Percentiles rank a stretch among this genome's conserved stretches.
Conservation (phyloP, 2,888 invertebrate species). For the Eristalis pertinax region DNA sequence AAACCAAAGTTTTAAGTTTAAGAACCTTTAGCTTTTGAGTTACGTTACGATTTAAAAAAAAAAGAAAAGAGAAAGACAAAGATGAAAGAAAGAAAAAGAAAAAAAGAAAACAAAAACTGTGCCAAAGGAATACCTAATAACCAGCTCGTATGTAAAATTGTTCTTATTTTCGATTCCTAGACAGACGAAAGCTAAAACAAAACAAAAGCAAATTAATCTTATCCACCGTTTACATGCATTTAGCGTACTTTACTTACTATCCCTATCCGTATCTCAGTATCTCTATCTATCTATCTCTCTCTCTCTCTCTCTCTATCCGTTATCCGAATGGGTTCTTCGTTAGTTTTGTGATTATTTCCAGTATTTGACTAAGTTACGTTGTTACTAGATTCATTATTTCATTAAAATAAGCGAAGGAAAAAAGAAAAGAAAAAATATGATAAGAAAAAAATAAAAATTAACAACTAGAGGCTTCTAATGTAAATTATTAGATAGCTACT, state of each 20-base stretch:
- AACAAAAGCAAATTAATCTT: constrained; percentile 47
- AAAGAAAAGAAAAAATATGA: background rate
- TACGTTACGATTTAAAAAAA: constrained; percentile 32
- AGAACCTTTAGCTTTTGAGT: constrained; percentile 57
- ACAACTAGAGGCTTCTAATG: constrained; percentile 59
- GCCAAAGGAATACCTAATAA: constrained; percentile 65
- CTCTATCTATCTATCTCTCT: background rate
- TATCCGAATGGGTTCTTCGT: constrained; percentile 2
- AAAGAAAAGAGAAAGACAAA: constrained; percentile 4
- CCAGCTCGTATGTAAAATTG: constrained; percentile 43
- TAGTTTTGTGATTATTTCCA: constrained; percentile 24
- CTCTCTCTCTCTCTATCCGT: no score
- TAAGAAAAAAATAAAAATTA: constrained; percentile 5
- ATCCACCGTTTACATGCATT: constrained; percentile 71
- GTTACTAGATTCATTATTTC: constrained; percentile 62
- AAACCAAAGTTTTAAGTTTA: constrained; percentile 48
- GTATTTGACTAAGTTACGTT: constrained; percentile 48
- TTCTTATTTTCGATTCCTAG: constrained; percentile 32
- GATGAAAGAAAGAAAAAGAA: background rate
- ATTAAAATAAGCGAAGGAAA: constrained; percentile 9
- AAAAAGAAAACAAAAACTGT: constrained; percentile 48
- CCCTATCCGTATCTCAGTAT: background rate
- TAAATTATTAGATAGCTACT: constrained; percentile 65
- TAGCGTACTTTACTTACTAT: constrained; percentile 48
- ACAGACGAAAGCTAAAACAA: constrained; percentile 10